These are phyloP conservation scores for Drosophila testacea DNA, from an alignment of 2,888 invertebrate genomes.

Conservation along the genomic window DNA sequence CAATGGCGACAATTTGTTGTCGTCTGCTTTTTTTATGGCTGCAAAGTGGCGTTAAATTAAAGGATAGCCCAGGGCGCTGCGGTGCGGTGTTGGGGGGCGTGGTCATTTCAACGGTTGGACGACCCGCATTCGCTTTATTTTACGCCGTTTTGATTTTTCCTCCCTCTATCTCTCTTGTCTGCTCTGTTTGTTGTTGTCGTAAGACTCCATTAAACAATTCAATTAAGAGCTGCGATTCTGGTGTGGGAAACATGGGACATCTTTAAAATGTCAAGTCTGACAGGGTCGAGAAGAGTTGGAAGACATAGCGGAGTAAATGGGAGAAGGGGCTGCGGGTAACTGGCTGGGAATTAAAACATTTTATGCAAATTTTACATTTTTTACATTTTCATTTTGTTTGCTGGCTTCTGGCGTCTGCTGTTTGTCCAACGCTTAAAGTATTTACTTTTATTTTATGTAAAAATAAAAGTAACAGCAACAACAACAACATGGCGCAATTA, in stretches of 20 bases:
- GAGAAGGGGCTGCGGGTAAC: neutral
- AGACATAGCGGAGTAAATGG: neutral
- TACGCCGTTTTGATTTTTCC: constrained; percentile 74
- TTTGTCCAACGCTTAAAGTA: constrained; percentile 70
- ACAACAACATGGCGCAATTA: constrained; percentile 55
- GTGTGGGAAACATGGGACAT: constrained; percentile 41
- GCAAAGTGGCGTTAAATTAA: constrained; percentile 78
- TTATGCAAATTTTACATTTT: constrained; percentile 67
- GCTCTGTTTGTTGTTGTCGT: constrained; percentile 40
- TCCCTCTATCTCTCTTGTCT: constrained; percentile 8
- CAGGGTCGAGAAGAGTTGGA: neutral
- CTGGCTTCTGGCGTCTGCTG: constrained; percentile 42
- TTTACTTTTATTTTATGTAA: constrained; percentile 70
- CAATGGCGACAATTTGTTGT: constrained; percentile 72
- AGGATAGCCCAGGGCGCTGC: constrained; percentile 25
- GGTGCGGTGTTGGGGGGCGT: neutral
- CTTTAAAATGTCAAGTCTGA: constrained; percentile 71
- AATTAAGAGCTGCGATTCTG: constrained; percentile 58
- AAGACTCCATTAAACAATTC: constrained; percentile 81
- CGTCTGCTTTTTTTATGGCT: constrained; percentile 52
- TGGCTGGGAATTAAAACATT: constrained; percentile 69
- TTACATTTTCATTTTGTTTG: constrained; percentile 42
- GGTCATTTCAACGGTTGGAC: constrained; percentile 37
- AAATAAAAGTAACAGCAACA: constrained; percentile 36
- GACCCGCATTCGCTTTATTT: constrained; percentile 75